These are phyloP conservation scores for Sympetrum striolatum DNA, from an alignment of 2,888 invertebrate species.

Conservation along the genomic window DNA sequence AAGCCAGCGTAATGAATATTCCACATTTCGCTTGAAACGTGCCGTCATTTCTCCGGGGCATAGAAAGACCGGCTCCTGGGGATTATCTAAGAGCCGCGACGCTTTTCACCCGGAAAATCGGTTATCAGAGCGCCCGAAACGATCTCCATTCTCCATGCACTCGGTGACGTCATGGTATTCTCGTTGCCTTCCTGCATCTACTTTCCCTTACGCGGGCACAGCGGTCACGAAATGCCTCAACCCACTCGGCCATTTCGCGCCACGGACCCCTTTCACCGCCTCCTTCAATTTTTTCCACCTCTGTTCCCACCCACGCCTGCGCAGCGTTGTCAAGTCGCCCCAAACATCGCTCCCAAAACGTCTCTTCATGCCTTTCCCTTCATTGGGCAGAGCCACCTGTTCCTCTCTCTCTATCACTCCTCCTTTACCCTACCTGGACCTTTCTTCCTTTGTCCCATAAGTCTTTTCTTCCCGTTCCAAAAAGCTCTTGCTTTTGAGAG, in stretches of 20 bases:
- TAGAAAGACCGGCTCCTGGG: too few relatives aligned
- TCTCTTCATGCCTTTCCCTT: not conserved
- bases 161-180: not conserved
- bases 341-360: not conserved
- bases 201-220: conserved; percentile 41
- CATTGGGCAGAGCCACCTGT: not conserved
- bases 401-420: not conserved
- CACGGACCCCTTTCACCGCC: not conserved
- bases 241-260: not conserved
- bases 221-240: conserved; percentile 9
- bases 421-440: not conserved
- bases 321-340: not conserved
- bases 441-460: not conserved
- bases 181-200: not conserved
- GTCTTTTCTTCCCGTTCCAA: not conserved
- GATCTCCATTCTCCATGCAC: not conserved
- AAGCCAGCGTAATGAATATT: too few relatives aligned
- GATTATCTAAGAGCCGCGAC: too few relatives aligned
- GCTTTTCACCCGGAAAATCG: too few relatives aligned
- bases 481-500: not conserved
- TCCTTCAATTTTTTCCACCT: not conserved
- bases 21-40: too few relatives aligned
- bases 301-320: not conserved
- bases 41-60: too few relatives aligned
- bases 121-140: not conserved